Base-by-base conservation (phyloP, 2,113 vertebrate genomes). In the Plestiodon gilberti region DNA sequence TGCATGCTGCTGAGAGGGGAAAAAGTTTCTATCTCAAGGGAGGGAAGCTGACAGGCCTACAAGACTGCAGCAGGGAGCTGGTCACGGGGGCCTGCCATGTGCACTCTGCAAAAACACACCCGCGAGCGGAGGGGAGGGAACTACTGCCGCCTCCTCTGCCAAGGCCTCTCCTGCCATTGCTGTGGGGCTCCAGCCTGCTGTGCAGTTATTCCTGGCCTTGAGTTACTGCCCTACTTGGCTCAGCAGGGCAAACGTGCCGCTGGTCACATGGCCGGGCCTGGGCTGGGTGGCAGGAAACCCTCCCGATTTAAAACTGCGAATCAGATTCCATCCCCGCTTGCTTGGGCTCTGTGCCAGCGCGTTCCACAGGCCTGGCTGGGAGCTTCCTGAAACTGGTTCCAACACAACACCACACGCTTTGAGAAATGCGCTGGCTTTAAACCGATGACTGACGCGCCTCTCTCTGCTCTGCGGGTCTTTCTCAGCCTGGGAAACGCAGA, bases 281-380 rank as follows among this genome's bases (percentile, higher is more conserved):
- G 65, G 84, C 76, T 61, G 70, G 91, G 92, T 84, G 81, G 83
- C 38, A 82, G 75, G 94, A 93, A 89, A 89, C 65, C 30, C 1
- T 1, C 14, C 67, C 88, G 18, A 10, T 93, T 93, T 91, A 89
- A 94, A 93, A 92, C 86, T 75, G 81, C 86, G 20, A 93, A 91
- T 92, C 94, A 92, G 61, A 65, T 4, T 78, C 13, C 40, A 69
- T 74, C 77, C 65, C 1, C 30, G 88, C 55, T 64, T 83, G 59
- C 80, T 86, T 82, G 90, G 78, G 40, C 59, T 48, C 22, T 13
- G 86, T 86, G 82, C 86, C 59, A 76, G 38, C 40, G 9, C 59
- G 59, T 83, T 86, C 55, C 33, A 40, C 6, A 33, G 73, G 64
- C 48, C 18, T n/a, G n/a, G 71, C 33, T 57, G 57, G 62, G 40